Evolutionary conservation across 2,888 invertebrate species (phyloP).

Genomic region (Scaptomyza flava): DNA sequence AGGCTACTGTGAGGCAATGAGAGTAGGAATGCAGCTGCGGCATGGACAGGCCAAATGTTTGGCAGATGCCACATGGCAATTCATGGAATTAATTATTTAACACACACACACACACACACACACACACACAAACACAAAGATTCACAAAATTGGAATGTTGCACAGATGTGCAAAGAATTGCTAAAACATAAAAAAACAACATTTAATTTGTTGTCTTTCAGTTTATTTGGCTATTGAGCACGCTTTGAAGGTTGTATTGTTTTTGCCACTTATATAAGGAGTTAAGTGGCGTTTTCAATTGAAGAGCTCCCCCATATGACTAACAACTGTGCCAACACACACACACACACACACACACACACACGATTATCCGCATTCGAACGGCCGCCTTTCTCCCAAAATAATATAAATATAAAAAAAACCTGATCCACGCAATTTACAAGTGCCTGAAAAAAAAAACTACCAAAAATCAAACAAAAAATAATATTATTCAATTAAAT

Average conservation of each 20-base stretch:
- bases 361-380: constrained; percentile 17
- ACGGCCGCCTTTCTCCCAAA: constrained; percentile 65
- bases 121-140: constrained; percentile 14
- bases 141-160: constrained; percentile 56
- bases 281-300: constrained; percentile 27
- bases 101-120: constrained; percentile 26
- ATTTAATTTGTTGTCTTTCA: constrained; percentile 41
- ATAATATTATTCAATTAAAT: constrained; percentile 43
- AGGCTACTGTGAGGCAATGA: constrained; percentile 21
- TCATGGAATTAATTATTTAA: constrained; percentile 64
- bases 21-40: constrained; percentile 43
- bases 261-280: constrained; percentile 32
- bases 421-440: constrained; percentile 53
- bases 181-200: constrained; percentile 15
- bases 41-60: constrained; percentile 28
- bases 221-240: constrained; percentile 63
- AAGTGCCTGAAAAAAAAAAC: constrained; percentile 40
- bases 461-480: constrained; percentile 2
- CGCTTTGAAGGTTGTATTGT: constrained; percentile 56
- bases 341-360: background rate
- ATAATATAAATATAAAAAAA: background rate
- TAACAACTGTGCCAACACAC: background rate
- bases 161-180: constrained; percentile 63
- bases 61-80: constrained; percentile 54
- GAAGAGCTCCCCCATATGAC: constrained; percentile 36